Base-by-base conservation (phyloP, 1,140 invertebrate genomes). In the Notospermus geniculatus region DNA sequence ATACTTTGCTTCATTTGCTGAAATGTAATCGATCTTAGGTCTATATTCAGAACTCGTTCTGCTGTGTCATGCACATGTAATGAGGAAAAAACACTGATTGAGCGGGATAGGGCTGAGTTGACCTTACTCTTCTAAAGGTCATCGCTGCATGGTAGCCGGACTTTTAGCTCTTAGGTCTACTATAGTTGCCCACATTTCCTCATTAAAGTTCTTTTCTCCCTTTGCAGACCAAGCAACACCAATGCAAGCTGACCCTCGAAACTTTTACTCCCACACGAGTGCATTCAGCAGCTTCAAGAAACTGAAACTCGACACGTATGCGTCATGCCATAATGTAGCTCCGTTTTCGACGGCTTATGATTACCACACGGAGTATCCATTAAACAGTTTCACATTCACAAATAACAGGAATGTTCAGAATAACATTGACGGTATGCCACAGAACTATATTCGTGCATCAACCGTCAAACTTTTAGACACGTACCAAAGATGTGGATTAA, bases 401-500 rank as follows among this genome's bases (percentile, higher is more conserved):
- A 50, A 27, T 50, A 23, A 23, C n/a, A n/a, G 46, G 46, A 50
- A 50, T 50, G 46, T 50, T 50, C n/a, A 50, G 30, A 22, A 59
- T 53, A 17, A 52, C 22, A 59, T 57, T 55, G 61, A 63, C 29
- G 64, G 63, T 73, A 67, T 76, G 69, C 74, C 78, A 61, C 86
- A 87, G 73, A 86, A 85, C 72, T 84, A 86, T 77, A 85, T 88
- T 69, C 84, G 87, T 71, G 85, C 87, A 67, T 88, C 87, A 60
- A 87, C 87, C 66, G 88, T 88, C 76, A 89, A 89, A 82, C 82
- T 88, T 67, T 78, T 89, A 84, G 88, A 66, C 60, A 65, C 62
- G 23, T 73, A 74, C 57, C 71, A 67, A 60, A 55, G 70, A 67
- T 75, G 72, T 70, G 75, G 73, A 56, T 65, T 73, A 62, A 77